A percentile compares a stretch with the other conserved stretches of the same genome.
Evolutionary conservation across 2,888 invertebrate species (phyloP).

Genomic region (Bugulina stolonifera): DNA sequence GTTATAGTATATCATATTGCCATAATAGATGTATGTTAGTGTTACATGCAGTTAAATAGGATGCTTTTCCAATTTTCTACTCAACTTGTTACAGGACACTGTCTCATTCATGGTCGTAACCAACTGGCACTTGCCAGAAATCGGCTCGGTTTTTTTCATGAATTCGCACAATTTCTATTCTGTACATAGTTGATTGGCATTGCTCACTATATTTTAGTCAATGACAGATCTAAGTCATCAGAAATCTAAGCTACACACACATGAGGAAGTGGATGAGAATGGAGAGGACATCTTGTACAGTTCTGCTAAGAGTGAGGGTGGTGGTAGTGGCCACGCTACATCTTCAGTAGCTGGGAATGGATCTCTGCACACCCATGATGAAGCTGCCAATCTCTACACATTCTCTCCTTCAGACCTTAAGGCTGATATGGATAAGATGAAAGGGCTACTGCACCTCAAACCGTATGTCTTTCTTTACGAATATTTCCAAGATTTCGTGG

Average conservation of each 20-base stretch:
- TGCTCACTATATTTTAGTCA: background rate
- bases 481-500: too few species aligned
- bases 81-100: too few species aligned
- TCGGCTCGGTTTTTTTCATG: too few species aligned
- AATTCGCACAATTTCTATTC: too few species aligned
- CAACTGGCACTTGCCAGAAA: too few species aligned
- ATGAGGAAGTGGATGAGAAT: conserved; percentile 24
- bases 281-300: background rate
- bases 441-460: conserved; percentile 22
- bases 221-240: conserved; percentile 16
- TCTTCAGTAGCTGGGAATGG: background rate
- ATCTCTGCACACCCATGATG: background rate
- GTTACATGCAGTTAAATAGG: too few species aligned
- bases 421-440: conserved; percentile 24
- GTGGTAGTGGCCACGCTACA: background rate
- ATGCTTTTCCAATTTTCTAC: too few species aligned
- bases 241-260: conserved; percentile 7
- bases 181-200: too few species aligned
- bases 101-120: too few species aligned
- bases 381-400: background rate
- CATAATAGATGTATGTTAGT: too few species aligned
- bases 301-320: background rate
- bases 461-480: conserved; percentile 19
- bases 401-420: conserved; percentile 18
- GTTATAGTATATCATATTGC: too few species aligned